Percentiles rank a stretch among this genome's conserved stretches.
Conservation (phyloP, 2,888 invertebrate genomes). For the Neria commutata region DNA sequence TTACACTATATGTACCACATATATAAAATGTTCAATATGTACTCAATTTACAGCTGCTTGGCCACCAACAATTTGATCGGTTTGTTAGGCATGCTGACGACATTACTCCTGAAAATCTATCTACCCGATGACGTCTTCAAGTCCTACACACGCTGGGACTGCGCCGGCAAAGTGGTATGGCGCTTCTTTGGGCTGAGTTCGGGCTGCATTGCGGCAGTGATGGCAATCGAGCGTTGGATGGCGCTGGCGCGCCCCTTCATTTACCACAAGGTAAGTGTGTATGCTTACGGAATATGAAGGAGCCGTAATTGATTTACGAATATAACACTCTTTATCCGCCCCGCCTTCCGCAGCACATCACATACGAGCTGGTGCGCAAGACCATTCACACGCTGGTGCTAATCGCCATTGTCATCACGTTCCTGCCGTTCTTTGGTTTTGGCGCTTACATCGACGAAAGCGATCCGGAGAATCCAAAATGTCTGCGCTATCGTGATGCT, state of each 20-base stretch:
- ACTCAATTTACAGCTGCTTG: conserved; percentile 72
- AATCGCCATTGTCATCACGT: conserved; percentile 73
- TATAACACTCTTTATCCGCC: no score
- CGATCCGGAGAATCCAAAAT: conserved; percentile 60
- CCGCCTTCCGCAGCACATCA: conserved; percentile 77
- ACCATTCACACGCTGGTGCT: conserved; percentile 74
- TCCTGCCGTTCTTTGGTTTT: conserved; percentile 76
- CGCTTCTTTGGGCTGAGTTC: conserved; percentile 85
- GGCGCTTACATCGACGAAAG: conserved; percentile 72
- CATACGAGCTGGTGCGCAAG: conserved; percentile 76
- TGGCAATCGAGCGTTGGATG: conserved; percentile 87
- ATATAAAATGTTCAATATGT: no score
- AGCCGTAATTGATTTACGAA: neutral
- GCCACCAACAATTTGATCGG: conserved; percentile 82
- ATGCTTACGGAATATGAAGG: neutral
- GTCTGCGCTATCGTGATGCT: conserved; percentile 77
- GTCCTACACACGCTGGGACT: conserved; percentile 54
- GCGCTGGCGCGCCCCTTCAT: conserved; percentile 85
- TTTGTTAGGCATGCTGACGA: conserved; percentile 76
- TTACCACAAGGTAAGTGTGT: conserved; percentile 76
- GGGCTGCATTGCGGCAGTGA: conserved; percentile 85
- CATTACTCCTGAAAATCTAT: conserved; percentile 67
- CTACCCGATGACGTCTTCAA: conserved; percentile 50
- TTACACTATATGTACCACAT: no score
- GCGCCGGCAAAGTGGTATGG: conserved; percentile 69